Base-by-base conservation (phyloP, 2,113 vertebrate species). In the Apistogramma diplotaenia region DNA sequence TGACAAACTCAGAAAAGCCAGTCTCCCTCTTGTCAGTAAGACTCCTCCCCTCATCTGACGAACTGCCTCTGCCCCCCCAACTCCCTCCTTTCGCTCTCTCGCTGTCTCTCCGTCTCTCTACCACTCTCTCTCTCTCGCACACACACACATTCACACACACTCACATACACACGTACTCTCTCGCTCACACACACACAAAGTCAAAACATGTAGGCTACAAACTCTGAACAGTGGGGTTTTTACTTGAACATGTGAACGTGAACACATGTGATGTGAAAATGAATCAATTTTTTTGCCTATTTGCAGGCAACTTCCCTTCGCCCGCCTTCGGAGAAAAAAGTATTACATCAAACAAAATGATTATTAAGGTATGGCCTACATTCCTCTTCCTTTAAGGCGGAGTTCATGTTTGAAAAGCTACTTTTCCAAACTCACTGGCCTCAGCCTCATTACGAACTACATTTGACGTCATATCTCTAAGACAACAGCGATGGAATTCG, bases 1-100 rank as follows among this genome's bases (percentile, higher is more conserved):
- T 93, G 95, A 95, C 95, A 95, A 95, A 96, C 95, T 96, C 95
- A 89, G 92, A 93, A 94, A 94, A 94, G 92, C 92, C 92, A 91
- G 93, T 86, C 91, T 93, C 87, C 88, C 91, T 94, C 95, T 94
- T 95, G 95, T 95, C 94, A 95, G 82, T 79, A 83, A 83, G 89
- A 92, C 94, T 94, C 94, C 95, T 89, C 95, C 95, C 92, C 90
- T 78, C 60, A 53, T 87, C 86, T 89, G 91, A 89, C 93, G 87
- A 82, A 25, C 60, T 62, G 72, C 78, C 82, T 57, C 84, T 27
- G 83, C 76, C 83, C 65, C 82, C 75, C 82, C n/a, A 56, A 60
- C 83, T 29, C 55, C 81, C 16, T 58, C 16, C 29, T 59, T 43
- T 59, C 82, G 33, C 72, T 37, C 82, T 19, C 74, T 43, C 72